These are phyloP conservation scores for Ptilonorhynchus violaceus DNA, from an alignment of 2,113 vertebrate species.

Conservation along the genomic window DNA sequence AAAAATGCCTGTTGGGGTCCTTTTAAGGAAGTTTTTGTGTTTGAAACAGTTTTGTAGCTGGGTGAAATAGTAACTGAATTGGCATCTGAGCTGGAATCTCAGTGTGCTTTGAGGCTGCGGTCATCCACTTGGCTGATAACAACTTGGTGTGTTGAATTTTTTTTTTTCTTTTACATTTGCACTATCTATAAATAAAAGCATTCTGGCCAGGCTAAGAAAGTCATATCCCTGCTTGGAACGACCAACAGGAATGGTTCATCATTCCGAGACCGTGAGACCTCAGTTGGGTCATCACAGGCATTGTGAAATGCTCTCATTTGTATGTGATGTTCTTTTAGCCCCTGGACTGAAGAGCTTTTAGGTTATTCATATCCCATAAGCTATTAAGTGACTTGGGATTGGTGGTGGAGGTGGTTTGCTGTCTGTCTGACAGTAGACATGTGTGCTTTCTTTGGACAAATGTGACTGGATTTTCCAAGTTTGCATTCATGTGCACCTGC, in stretches of 20 bases:
- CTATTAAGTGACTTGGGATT: neutral
- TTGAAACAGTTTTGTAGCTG: slow-evolving; percentile 5
- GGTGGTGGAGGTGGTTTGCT: neutral
- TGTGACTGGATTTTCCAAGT: neutral
- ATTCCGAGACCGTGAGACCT: neutral
- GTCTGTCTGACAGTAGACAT: neutral
- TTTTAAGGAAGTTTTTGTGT: slow-evolving; percentile 34
- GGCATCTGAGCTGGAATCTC: slow-evolving; percentile 18
- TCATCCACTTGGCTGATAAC: neutral
- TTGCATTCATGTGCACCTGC: neutral
- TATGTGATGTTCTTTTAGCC: neutral
- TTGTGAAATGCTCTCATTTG: neutral
- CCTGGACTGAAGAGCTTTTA: neutral
- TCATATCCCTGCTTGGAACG: neutral
- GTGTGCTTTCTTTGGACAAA: neutral
- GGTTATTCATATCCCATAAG: neutral
- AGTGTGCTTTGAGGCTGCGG: neutral
- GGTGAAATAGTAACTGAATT: neutral
- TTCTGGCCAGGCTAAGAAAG: neutral
- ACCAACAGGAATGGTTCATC: neutral
- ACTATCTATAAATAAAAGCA: neutral
- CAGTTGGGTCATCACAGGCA: neutral
- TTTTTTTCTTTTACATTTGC: neutral
- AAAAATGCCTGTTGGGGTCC: neutral
- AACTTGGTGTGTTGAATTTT: neutral